A percentile compares a stretch with the other conserved stretches of the same genome.
Conservation (phyloP, 2,888 invertebrate genomes). For the Desoria tigrina region DNA sequence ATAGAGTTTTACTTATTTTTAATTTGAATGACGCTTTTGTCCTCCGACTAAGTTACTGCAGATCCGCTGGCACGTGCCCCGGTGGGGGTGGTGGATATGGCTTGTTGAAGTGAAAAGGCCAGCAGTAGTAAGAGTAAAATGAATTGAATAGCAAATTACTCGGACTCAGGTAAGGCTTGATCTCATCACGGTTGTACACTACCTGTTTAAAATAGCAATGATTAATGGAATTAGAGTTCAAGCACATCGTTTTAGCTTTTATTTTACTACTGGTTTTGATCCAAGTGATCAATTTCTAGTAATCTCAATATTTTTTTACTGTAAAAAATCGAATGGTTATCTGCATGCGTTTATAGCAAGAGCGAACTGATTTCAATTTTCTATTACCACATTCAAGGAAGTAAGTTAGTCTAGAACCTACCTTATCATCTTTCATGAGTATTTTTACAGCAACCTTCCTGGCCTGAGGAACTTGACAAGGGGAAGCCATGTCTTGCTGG, state of each 20-base stretch:
- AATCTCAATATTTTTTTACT: neutral
- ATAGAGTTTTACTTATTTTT: neutral
- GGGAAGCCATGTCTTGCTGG: slow-evolving; percentile 61
- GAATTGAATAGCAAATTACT: slow-evolving; percentile 51
- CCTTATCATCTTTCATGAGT: slow-evolving; percentile 79
- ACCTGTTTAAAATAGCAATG: too few relatives aligned
- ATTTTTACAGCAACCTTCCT: slow-evolving; percentile 90
- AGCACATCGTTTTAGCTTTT: slow-evolving; percentile 25
- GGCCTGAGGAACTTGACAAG: slow-evolving; percentile 64
- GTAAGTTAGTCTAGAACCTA: too few relatives aligned
- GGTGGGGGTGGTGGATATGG: slow-evolving; percentile 17
- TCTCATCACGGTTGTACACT: slow-evolving; percentile 53
- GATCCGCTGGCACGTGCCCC: neutral
- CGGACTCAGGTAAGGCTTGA: slow-evolving; percentile 53
- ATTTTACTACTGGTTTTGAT: neutral
- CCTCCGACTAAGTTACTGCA: neutral
- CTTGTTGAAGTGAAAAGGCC: slow-evolving; percentile 46
- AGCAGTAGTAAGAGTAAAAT: slow-evolving; percentile 53
- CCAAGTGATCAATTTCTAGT: neutral
- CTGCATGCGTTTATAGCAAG: too few relatives aligned
- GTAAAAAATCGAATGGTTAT: too few relatives aligned
- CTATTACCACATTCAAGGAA: too few relatives aligned
- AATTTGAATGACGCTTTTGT: slow-evolving; percentile 5
- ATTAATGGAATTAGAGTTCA: slow-evolving; percentile 30
- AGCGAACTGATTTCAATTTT: too few relatives aligned